Evolutionary conservation across 2,113 vertebrate genomes (phyloP).

Genomic region (Chamaetylas fuelleborni): DNA sequence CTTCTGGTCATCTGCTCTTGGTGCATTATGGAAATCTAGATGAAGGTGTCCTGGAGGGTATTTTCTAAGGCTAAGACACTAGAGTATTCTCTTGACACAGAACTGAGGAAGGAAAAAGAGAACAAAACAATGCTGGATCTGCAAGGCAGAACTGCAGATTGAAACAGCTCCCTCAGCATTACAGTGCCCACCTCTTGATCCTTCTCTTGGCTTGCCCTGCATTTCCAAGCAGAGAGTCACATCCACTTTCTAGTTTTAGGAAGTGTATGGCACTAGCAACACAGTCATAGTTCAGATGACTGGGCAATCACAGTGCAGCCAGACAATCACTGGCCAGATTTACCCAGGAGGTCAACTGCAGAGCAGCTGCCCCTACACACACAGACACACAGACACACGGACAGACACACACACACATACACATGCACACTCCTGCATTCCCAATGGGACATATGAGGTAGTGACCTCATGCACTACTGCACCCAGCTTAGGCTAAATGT

Average conservation of each 20-base stretch:
- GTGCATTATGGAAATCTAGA: not conserved
- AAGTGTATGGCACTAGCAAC: not conserved
- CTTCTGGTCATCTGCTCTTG: not conserved
- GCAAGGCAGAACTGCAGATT: not conserved
- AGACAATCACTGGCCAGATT: not conserved
- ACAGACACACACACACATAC: not conserved
- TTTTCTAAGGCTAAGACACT: not conserved
- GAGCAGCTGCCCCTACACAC: not conserved
- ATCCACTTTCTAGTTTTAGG: not conserved
- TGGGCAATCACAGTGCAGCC: not conserved
- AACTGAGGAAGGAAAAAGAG: not conserved
- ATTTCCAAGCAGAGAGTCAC: not conserved
- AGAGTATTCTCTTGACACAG: not conserved
- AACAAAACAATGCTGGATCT: not conserved
- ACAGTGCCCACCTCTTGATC: fast-evolving
- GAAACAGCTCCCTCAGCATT: not conserved
- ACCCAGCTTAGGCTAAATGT: fast-evolving
- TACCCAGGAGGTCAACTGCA: not conserved
- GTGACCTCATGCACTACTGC: not conserved
- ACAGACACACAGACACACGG: too few relatives aligned
- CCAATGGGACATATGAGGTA: fast-evolving
- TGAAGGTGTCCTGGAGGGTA: not conserved
- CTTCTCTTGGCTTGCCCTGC: not conserved
- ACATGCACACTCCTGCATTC: not conserved
- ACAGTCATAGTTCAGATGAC: not conserved